A percentile compares a stretch with the other conserved stretches of the same genome.
phyloP scores from a whole-genome alignment of 2,888 invertebrate genomes.

The Cataglyphis altisquamis region DNA sequence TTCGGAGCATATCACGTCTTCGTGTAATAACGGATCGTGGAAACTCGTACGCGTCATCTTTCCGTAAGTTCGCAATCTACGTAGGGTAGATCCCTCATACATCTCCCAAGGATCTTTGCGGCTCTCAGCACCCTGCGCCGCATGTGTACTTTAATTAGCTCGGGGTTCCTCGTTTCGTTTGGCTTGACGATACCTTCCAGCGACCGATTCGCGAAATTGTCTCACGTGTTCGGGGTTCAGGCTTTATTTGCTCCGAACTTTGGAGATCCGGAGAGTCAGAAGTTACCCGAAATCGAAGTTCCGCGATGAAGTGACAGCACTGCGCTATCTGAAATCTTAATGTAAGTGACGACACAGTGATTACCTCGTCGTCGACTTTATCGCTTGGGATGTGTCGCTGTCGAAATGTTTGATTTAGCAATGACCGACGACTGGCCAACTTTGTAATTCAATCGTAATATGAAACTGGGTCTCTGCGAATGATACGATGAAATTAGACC shows the following conservation, averaged over 20 bases:
- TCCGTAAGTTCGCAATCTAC: constrained; percentile 58
- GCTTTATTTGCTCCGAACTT: constrained; percentile 73
- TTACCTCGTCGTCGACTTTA: constrained; percentile 49
- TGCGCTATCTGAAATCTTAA: constrained; percentile 64
- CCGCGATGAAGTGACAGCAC: constrained; percentile 53
- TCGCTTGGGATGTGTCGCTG: constrained; percentile 27
- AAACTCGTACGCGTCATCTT: constrained; percentile 51
- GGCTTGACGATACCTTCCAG: constrained; percentile 35
- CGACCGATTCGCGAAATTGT: constrained; percentile 71
- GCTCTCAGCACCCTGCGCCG: constrained; percentile 44
- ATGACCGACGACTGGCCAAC: constrained; percentile 2
- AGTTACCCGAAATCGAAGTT: constrained; percentile 65
- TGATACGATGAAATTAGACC: constrained; percentile 16
- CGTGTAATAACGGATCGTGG: constrained; percentile 61
- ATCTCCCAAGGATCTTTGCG: constrained; percentile 59
- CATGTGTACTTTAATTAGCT: constrained; percentile 74
- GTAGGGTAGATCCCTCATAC: constrained; percentile 54
- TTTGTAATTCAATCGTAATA: constrained; percentile 38
- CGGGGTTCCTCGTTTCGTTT: constrained; percentile 55
- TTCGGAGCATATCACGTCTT: constrained; percentile 39
- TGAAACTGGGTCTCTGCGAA: background rate
- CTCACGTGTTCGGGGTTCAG: constrained; percentile 64
- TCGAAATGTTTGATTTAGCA: constrained; percentile 46
- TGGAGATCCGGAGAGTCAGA: constrained; percentile 40
- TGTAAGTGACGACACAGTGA: constrained; percentile 67